These are phyloP conservation scores for Drosophila meridiana DNA, from an alignment of 2,888 invertebrate species.

Conservation along the genomic window DNA sequence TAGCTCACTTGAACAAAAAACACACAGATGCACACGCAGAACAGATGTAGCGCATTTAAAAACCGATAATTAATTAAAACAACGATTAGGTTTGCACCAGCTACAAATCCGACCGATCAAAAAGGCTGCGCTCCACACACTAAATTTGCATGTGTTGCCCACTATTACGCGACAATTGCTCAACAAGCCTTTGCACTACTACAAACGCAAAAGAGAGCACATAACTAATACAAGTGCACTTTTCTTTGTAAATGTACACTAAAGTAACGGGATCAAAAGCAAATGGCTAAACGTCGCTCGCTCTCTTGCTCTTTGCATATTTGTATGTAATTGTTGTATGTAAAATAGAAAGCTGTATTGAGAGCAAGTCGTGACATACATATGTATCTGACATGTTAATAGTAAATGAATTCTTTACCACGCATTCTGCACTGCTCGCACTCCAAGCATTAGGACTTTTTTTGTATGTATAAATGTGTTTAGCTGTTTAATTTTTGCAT, in stretches of 20 bases:
- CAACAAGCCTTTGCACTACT: background rate
- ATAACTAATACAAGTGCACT: background rate
- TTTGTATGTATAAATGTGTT: background rate
- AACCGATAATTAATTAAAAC: no score
- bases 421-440: background rate
- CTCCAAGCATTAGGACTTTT: background rate
- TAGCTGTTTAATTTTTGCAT: background rate
- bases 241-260: background rate
- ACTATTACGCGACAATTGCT: background rate
- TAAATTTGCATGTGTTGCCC: conserved; percentile 3
- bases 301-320: background rate
- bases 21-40: background rate
- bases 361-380: background rate
- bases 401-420: background rate
- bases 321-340: background rate
- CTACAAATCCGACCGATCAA: background rate
- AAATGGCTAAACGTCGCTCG: no score
- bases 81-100: background rate
- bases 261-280: conserved; percentile 6
- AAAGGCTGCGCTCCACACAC: background rate
- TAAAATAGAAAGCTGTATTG: background rate
- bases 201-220: background rate
- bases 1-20: background rate
- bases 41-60: no score
- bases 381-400: background rate